A percentile compares a stretch with the other conserved stretches of the same genome.
Conservation (phyloP, 64 coral and sea anemone genomes). For the Porites australiensis region DNA sequence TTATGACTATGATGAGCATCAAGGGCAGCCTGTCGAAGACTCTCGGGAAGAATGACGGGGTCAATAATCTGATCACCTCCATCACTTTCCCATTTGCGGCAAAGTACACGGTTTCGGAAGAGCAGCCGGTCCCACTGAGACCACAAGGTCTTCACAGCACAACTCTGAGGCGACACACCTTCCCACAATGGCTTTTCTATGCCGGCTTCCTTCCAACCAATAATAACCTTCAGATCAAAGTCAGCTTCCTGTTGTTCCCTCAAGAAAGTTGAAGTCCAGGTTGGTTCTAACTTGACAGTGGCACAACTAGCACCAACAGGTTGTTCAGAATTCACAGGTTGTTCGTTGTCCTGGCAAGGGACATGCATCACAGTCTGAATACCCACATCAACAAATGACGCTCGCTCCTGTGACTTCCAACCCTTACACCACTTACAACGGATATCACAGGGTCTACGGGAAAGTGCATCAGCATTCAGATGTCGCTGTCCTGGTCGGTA, state of each 20-base stretch:
- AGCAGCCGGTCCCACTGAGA: conserved; percentile 44
- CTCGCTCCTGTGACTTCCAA: not conserved
- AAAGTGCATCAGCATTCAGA: conserved; percentile 39
- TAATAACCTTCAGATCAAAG: not conserved
- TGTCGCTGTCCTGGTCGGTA: not conserved
- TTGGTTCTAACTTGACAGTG: too few species aligned
- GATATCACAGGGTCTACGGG: conserved; percentile 3
- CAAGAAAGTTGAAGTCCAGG: not conserved
- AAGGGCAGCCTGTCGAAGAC: not conserved
- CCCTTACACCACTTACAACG: not conserved
- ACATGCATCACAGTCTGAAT: not conserved
- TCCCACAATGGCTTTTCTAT: not conserved
- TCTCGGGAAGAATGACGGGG: conserved; percentile 18
- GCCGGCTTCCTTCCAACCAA: not conserved
- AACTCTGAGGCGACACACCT: not conserved
- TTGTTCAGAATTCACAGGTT: not conserved
- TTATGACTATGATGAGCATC: not conserved
- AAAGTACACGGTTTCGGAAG: not conserved
- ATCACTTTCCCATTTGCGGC: conserved; percentile 10
- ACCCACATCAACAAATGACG: not conserved
- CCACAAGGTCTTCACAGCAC: conserved; percentile 18
- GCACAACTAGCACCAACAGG: not conserved
- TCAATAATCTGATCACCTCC: not conserved
- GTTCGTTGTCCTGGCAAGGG: not conserved
- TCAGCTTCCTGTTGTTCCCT: not conserved